These are phyloP conservation scores for Gonatopus flavifemur DNA, from an alignment of 1,140 invertebrate genomes.

Conservation along the genomic window DNA sequence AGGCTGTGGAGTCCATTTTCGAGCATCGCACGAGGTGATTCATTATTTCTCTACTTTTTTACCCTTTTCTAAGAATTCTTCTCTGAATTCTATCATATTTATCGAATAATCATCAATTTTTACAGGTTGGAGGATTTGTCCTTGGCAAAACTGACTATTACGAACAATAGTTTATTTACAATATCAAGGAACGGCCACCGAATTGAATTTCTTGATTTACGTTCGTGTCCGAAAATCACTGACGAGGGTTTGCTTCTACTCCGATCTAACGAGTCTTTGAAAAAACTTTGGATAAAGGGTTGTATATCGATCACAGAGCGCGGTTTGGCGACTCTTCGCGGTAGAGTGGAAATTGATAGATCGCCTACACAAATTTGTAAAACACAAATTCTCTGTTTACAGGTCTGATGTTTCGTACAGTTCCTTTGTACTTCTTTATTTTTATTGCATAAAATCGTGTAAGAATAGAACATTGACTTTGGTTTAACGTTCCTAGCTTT, in stretches of 20 bases:
- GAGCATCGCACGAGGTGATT: slow-evolving; percentile 12
- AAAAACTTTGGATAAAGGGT: background rate
- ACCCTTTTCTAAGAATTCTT: slow-evolving; percentile 10
- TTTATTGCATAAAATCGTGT: too few species aligned
- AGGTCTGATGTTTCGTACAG: too few species aligned
- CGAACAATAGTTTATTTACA: slow-evolving; percentile 17
- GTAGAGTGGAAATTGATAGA: slow-evolving; percentile 6
- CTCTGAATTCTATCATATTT: too few species aligned
- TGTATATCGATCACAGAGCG: slow-evolving; percentile 6
- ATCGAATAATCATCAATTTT: too few species aligned
- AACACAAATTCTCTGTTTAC: too few species aligned
- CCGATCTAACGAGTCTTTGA: slow-evolving; percentile 12
- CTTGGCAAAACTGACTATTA: too few species aligned
- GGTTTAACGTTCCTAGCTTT: too few species aligned
- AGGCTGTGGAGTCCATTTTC: slow-evolving; percentile 13
- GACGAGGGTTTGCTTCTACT: slow-evolving; percentile 13
- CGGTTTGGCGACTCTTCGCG: slow-evolving; percentile 10
- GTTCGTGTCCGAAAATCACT: slow-evolving; percentile 17
- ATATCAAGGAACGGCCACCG: slow-evolving; percentile 15
- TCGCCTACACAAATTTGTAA: too few species aligned
- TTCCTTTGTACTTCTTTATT: too few species aligned
- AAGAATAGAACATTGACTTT: too few species aligned
- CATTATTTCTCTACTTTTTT: background rate
- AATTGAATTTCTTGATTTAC: slow-evolving; percentile 11
- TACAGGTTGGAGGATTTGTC: too few species aligned